Percentiles rank a stretch among this genome's conserved stretches.
phyloP scores from a whole-genome alignment of 2,113 vertebrate genomes.

The Merops nubicus region DNA sequence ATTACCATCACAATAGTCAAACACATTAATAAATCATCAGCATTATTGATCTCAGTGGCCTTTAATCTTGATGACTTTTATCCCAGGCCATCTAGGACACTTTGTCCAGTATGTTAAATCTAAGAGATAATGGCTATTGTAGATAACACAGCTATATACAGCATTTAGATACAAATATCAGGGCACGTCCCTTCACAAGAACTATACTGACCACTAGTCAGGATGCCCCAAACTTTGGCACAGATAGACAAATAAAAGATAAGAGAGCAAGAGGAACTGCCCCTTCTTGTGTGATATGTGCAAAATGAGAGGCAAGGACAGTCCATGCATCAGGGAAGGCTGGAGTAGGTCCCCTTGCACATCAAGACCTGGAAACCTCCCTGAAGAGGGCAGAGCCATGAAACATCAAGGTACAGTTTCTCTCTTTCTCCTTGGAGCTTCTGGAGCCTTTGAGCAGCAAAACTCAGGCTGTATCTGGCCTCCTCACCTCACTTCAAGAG shows the following conservation, averaged over 20 bases:
- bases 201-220: neutral
- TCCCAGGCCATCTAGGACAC: slow-evolving; percentile 15
- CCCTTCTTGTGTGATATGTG: neutral
- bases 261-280: neutral
- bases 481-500: neutral
- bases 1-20: neutral
- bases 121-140: neutral
- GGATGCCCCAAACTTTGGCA: neutral
- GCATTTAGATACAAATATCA: neutral
- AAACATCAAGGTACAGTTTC: neutral
- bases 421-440: neutral
- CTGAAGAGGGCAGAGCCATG: neutral
- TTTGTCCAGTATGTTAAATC: neutral
- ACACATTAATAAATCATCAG: slow-evolving; percentile 14
- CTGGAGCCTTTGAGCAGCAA: neutral
- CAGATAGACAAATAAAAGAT: neutral
- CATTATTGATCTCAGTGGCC: neutral
- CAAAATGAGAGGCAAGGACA: neutral
- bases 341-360: neutral
- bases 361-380: neutral
- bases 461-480: neutral
- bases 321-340: neutral
- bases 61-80: slow-evolving; percentile 30
- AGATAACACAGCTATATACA: neutral
- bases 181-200: neutral